Conservation (phyloP, 1,140 invertebrate species). For the Lineus longissimus region DNA sequence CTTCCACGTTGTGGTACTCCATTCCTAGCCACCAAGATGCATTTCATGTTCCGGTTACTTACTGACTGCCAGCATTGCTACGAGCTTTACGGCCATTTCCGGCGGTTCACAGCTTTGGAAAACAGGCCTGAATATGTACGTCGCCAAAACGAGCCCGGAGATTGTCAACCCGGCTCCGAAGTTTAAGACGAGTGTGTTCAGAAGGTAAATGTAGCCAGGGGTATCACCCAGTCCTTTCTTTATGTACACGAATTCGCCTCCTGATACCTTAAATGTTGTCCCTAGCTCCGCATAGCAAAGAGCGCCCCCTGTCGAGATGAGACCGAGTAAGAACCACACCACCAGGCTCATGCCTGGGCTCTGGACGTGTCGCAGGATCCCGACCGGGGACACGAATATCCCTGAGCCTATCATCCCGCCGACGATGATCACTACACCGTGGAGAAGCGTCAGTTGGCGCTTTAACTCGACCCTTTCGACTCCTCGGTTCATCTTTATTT, state of each 20-base stretch:
- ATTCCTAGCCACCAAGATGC: too few species aligned
- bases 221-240: neutral
- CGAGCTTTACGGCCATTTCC: conserved; percentile 3
- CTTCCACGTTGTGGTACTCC: too few species aligned
- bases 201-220: neutral
- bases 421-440: conserved; percentile 43
- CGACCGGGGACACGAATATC: conserved; percentile 93
- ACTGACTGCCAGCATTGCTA: conserved; percentile 13
- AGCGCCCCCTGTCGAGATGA: conserved; percentile 71
- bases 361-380: conserved; percentile 73
- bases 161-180: neutral
- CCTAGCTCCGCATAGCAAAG: conserved; percentile 27
- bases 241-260: neutral
- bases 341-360: conserved; percentile 76
- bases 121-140: conserved; percentile 17
- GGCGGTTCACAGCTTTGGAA: conserved; percentile 15
- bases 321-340: conserved; percentile 75
- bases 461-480: conserved; percentile 34
- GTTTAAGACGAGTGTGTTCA: neutral
- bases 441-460: conserved; percentile 38
- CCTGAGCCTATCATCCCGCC: conserved; percentile 67
- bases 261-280: neutral
- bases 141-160: conserved; percentile 7
- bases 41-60: too few species aligned
- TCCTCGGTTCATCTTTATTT: conserved; percentile 2